Conservation (phyloP, 2,888 invertebrate species). For the Eupithecia insigniata region DNA sequence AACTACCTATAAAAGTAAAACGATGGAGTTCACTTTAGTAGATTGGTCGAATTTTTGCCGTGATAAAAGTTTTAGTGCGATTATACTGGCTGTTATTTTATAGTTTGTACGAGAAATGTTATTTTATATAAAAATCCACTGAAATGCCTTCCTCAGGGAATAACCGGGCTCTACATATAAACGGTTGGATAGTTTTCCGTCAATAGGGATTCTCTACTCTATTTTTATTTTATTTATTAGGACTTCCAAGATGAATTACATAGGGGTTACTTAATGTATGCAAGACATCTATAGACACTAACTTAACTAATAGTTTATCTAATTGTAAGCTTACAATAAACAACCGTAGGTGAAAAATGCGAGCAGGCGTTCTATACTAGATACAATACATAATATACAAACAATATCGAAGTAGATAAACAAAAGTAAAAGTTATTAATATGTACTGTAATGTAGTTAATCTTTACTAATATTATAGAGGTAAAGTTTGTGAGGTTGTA, state of each 20-base stretch:
- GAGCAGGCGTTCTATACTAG: neutral
- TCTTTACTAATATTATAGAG: too few species aligned
- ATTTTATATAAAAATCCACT: neutral
- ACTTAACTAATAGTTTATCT: neutral
- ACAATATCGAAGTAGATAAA: neutral
- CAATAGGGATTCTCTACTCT: neutral
- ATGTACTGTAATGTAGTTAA: too few species aligned
- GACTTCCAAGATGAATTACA: neutral
- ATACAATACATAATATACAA: neutral
- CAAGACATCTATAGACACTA: neutral
- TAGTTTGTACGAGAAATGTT: neutral
- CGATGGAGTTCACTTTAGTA: neutral
- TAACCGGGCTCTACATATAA: slow-evolving; percentile 1
- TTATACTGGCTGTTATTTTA: neutral
- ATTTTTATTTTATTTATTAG: neutral
- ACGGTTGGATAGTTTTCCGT: neutral
- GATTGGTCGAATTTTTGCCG: slow-evolving; percentile 11
- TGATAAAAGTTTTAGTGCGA: slow-evolving; percentile 5
- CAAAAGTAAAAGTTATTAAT: neutral
- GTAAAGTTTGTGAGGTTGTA: too few species aligned
- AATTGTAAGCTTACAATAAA: too few species aligned
- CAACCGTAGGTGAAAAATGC: neutral
- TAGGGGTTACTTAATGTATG: neutral
- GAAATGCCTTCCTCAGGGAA: neutral
- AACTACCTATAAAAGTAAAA: slow-evolving; percentile 5